Evolutionary conservation across 2,888 invertebrate genomes (phyloP).

Genomic region (Ophraella communa): DNA sequence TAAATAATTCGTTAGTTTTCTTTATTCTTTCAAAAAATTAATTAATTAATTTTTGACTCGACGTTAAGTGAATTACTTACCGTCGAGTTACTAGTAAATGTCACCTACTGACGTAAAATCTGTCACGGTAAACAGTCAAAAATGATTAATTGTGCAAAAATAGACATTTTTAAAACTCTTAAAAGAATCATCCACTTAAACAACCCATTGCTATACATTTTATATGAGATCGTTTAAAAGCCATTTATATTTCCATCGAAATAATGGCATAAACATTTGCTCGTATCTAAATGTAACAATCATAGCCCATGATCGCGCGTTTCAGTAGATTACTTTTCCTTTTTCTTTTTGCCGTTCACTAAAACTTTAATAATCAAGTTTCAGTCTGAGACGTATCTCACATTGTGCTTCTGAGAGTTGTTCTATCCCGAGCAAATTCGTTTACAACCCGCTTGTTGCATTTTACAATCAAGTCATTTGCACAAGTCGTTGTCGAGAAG

Average conservation of each 20-base stretch:
- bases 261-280: neutral
- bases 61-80: too few species aligned
- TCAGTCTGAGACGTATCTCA: conserved; percentile 47
- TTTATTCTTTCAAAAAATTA: too few species aligned
- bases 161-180: too few species aligned
- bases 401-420: conserved; percentile 51
- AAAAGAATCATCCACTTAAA: too few species aligned
- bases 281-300: neutral
- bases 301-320: neutral
- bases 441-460: conserved; percentile 47
- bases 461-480: conserved; percentile 39
- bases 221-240: neutral
- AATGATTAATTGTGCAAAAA: too few species aligned
- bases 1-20: too few species aligned
- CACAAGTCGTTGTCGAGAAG: conserved; percentile 38
- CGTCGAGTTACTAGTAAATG: too few species aligned
- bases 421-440: conserved; percentile 42
- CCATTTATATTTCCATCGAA: neutral
- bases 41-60: too few species aligned
- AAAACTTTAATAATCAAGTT: conserved; percentile 47
- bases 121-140: too few species aligned
- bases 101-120: too few species aligned
- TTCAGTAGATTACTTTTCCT: conserved; percentile 7
- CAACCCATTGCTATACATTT: neutral
- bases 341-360: neutral